Percentiles rank a stretch among this genome's conserved stretches.
These are phyloP conservation scores for Montipora cactus DNA, from an alignment of 64 coral and sea anemone species.

Conservation along the genomic window DNA sequence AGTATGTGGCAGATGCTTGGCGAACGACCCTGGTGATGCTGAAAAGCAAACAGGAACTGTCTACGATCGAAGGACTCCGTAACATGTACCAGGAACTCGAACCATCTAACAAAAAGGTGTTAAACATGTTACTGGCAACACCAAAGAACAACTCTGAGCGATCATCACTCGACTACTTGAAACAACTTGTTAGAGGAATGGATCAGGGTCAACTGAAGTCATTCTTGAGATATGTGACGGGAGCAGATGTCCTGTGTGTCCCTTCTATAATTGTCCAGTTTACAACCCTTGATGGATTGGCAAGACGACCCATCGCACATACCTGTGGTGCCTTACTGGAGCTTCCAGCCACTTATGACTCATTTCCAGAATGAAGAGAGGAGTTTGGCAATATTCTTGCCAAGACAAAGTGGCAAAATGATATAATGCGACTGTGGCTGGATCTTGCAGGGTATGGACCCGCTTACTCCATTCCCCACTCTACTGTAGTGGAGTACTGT, in stretches of 20 bases:
- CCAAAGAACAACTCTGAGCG: conserved; percentile 7
- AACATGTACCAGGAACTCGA: not conserved
- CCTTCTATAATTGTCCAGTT: not conserved
- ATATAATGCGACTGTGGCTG: conserved; percentile 3
- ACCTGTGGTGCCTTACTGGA: conserved; percentile 38
- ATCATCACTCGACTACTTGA: not conserved
- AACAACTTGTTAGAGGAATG: conserved; percentile 7
- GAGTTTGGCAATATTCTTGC: conserved; percentile 35
- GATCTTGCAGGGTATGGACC: too few species aligned
- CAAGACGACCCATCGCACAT: conserved; percentile 35
- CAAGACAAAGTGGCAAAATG: conserved; percentile 16
- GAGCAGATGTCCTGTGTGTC: not conserved
- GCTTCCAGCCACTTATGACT: conserved; percentile 20
- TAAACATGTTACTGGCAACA: not conserved
- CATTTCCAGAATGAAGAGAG: conserved; percentile 25
- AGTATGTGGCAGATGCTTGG: not conserved
- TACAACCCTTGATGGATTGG: conserved; percentile 2
- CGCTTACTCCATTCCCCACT: too few species aligned
- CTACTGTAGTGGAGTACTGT: too few species aligned
- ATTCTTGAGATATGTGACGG: not conserved
- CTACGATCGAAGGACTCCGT: not conserved
- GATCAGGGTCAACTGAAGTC: not conserved
- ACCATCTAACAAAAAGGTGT: not conserved
- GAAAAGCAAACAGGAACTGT: not conserved
- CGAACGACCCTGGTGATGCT: not conserved